phyloP scores from a whole-genome alignment of 2,888 invertebrate species.

The Pandemis cinnamomeana region DNA sequence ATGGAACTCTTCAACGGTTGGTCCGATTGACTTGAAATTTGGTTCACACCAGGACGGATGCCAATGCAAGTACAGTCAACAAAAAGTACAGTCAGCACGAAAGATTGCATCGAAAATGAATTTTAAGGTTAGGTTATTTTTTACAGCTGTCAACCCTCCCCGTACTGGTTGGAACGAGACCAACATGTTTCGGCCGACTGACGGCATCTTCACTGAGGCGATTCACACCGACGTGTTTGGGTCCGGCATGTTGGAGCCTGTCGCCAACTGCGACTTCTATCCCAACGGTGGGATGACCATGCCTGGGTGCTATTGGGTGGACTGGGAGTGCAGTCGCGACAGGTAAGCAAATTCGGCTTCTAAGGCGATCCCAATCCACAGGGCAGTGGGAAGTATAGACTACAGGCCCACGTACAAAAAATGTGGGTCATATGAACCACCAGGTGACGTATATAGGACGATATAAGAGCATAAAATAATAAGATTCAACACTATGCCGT shows the following conservation, averaged over 20 bases:
- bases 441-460: no score
- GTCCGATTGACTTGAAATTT: no score
- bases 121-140: background rate
- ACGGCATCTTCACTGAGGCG: conserved; percentile 4
- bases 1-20: no score
- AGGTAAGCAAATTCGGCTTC: background rate
- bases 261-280: conserved; percentile 7
- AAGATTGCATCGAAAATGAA: no score
- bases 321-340: conserved; percentile 15
- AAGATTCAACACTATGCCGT: no score
- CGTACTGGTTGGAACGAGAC: background rate
- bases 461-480: no score
- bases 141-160: conserved; percentile 2
- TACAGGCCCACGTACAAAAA: no score
- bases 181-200: background rate
- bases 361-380: background rate
- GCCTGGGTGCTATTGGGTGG: background rate
- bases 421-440: no score
- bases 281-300: background rate
- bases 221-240: conserved; percentile 4
- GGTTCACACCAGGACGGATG: no score
- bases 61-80: no score
- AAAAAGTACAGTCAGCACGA: no score
- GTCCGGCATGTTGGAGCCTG: background rate
- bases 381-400: no score